These are phyloP conservation scores for Apogon talboti DNA, from an alignment of 2,797 vertebrate species.

Conservation along the genomic window DNA sequence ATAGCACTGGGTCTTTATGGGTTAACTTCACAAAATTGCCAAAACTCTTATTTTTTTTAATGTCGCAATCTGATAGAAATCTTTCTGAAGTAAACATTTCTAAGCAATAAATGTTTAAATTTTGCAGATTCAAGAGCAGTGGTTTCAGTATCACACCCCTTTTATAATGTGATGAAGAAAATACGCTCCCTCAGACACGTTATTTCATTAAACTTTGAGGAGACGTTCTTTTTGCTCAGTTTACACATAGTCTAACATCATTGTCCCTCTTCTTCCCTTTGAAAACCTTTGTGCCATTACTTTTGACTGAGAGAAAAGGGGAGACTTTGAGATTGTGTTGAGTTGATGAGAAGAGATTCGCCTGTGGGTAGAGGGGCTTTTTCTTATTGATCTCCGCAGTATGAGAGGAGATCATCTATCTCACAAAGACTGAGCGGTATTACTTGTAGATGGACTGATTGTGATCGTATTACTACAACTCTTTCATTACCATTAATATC, in stretches of 20 bases:
- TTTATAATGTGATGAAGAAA: constrained; percentile 1
- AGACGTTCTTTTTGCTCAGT: not conserved
- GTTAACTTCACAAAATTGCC: no score
- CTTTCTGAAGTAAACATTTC: no score
- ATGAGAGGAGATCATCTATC: constrained; percentile 52
- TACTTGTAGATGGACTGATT: constrained; percentile 49
- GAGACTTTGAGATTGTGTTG: constrained; percentile 20
- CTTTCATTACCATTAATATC: constrained; percentile 2
- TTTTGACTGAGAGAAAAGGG: not conserved
- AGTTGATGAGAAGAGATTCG: constrained; percentile 51
- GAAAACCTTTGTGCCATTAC: constrained; percentile 14
- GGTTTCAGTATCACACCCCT: not conserved
- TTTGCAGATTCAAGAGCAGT: constrained; percentile 3
- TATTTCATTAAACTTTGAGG: not conserved
- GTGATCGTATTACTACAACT: constrained; percentile 31
- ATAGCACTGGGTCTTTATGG: no score
- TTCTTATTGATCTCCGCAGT: constrained; percentile 60
- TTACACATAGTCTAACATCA: not conserved
- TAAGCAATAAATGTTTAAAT: not conserved
- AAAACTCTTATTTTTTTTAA: not conserved
- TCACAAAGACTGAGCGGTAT: constrained; percentile 41
- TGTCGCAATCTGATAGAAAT: no score
- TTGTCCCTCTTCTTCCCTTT: constrained; percentile 4
- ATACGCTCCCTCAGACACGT: not conserved
- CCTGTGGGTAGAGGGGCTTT: constrained; percentile 54